Conservation (phyloP, 2,888 invertebrate species). For the Carpatolechia fugitivella region DNA sequence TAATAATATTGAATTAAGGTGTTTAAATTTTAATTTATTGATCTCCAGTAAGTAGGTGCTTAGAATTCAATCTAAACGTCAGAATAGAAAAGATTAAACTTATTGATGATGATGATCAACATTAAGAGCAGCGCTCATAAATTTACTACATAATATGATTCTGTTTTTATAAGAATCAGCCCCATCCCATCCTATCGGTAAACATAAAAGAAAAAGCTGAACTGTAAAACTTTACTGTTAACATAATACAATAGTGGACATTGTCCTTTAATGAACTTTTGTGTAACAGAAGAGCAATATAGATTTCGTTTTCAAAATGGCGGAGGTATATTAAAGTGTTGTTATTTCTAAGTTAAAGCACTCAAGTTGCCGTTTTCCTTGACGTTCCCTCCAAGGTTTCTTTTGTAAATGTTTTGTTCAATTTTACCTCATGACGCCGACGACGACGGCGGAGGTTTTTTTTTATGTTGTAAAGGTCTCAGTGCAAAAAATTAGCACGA, state of each 20-base stretch:
- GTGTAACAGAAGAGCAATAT: neutral
- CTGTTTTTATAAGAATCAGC: too few species aligned
- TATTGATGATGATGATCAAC: too few species aligned
- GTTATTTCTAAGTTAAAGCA: neutral
- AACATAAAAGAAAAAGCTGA: constrained; percentile 3
- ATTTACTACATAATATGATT: too few species aligned
- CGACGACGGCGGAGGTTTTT: too few species aligned
- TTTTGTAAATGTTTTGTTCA: neutral
- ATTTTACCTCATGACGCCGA: neutral
- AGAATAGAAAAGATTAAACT: too few species aligned
- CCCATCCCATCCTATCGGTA: neutral
- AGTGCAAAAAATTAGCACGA: neutral
- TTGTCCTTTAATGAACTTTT: neutral
- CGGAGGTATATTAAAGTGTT: neutral
- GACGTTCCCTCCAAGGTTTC: neutral
- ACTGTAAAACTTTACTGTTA: constrained; percentile 5
- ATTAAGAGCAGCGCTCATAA: too few species aligned
- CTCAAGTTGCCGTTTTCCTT: neutral
- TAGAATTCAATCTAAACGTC: too few species aligned
- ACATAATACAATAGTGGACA: neutral
- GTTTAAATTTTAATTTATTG: too few species aligned
- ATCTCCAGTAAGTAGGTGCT: too few species aligned
- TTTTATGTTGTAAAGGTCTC: neutral
- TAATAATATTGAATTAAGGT: too few species aligned
- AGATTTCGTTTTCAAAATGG: neutral